These are phyloP conservation scores for Chymomyza amoena DNA, from an alignment of 2,888 invertebrate genomes.

Conservation along the genomic window DNA sequence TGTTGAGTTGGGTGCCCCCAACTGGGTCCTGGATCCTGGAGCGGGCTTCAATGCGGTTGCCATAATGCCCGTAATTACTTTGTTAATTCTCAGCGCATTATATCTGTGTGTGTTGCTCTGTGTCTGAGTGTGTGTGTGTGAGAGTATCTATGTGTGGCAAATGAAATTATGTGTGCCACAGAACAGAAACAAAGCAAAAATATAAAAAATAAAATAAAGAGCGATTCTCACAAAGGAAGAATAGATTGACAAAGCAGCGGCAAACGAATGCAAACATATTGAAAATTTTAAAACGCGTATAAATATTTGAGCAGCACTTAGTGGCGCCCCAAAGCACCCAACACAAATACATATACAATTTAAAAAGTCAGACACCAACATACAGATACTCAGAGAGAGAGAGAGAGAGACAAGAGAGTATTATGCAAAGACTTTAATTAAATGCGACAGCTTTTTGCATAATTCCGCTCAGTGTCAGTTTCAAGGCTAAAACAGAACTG, in stretches of 20 bases:
- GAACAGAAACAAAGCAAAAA: neutral
- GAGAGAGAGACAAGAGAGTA: slow-evolving; percentile 6
- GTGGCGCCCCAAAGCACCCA: neutral
- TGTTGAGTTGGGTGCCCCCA: neutral
- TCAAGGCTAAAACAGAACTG: neutral
- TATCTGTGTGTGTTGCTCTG: slow-evolving; percentile 8
- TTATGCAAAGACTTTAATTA: slow-evolving; percentile 29
- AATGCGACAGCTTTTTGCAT: slow-evolving; percentile 20
- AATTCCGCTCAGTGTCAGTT: slow-evolving; percentile 3
- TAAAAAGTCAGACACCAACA: neutral
- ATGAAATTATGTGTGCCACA: slow-evolving; percentile 54
- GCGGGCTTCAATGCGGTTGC: slow-evolving; percentile 42
- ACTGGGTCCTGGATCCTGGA: slow-evolving; percentile 7
- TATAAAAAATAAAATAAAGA: neutral
- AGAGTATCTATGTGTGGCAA: slow-evolving; percentile 18
- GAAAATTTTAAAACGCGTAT: slow-evolving; percentile 28
- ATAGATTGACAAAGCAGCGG: slow-evolving; percentile 14
- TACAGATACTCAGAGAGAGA: neutral
- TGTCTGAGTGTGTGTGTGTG: neutral
- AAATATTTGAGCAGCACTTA: neutral
- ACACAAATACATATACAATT: neutral
- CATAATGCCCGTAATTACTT: slow-evolving; percentile 66
- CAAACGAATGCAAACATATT: slow-evolving; percentile 24
- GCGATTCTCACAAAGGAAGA: neutral
- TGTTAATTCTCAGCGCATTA: slow-evolving; percentile 62